A percentile compares a stretch with the other conserved stretches of the same genome.
Conservation (phyloP, 2,888 invertebrate genomes). For the Itoplectis maculator region DNA sequence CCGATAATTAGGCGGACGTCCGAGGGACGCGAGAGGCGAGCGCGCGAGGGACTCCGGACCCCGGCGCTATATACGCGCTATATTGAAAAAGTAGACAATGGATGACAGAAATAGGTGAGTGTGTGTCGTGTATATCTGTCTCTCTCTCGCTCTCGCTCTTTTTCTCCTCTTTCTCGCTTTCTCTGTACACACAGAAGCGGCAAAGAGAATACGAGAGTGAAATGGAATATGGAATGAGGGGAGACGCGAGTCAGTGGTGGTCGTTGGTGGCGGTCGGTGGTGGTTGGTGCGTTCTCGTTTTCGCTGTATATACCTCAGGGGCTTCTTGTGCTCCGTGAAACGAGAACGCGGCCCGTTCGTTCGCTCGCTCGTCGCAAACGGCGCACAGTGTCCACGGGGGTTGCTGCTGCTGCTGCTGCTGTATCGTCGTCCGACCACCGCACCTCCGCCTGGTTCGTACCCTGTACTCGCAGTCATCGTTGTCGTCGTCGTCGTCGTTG, state of each 20-base stretch:
- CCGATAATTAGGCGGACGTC: slow-evolving; percentile 71
- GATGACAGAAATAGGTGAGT: slow-evolving; percentile 71
- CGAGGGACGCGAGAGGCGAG: slow-evolving; percentile 55
- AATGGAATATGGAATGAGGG: slow-evolving; percentile 83
- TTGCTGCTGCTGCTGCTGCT: slow-evolving; percentile 23
- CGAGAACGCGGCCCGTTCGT: slow-evolving; percentile 23
- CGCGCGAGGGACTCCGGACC: slow-evolving; percentile 29
- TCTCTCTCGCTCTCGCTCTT: slow-evolving; percentile 65
- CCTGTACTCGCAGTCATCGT: neutral
- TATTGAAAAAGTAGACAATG: slow-evolving; percentile 81
- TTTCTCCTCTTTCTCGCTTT: too few species aligned
- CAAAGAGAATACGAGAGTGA: slow-evolving; percentile 82
- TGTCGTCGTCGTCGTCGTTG: slow-evolving; percentile 14
- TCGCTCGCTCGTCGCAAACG: slow-evolving; percentile 20
- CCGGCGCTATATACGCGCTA: slow-evolving; percentile 51
- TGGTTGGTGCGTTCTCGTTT: slow-evolving; percentile 46
- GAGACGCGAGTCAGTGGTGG: slow-evolving; percentile 62
- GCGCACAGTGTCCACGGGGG: slow-evolving; percentile 40
- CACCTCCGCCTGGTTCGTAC: slow-evolving; percentile 14
- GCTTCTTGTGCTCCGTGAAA: slow-evolving; percentile 42
- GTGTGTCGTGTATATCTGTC: slow-evolving; percentile 47
- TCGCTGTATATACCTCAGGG: slow-evolving; percentile 16
- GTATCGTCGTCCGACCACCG: slow-evolving; percentile 27
- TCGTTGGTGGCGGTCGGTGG: slow-evolving; percentile 60
- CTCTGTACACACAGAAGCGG: slow-evolving; percentile 36